phyloP scores from a whole-genome alignment of 2,113 vertebrate genomes.

The Cebus imitator region DNA sequence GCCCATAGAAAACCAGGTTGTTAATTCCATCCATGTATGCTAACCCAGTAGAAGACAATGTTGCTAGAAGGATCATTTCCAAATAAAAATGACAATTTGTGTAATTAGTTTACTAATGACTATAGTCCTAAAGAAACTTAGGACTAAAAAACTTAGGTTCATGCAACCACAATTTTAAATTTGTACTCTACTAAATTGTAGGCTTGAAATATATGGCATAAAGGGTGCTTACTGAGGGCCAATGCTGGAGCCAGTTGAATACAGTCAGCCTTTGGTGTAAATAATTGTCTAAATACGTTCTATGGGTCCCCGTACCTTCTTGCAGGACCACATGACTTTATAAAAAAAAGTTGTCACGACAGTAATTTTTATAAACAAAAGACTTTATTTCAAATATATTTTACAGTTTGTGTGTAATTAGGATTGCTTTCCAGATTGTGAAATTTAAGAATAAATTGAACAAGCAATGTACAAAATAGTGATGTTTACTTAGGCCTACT shows the following conservation, averaged over 20 bases:
- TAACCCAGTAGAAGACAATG: background rate
- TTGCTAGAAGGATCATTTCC: background rate
- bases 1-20: background rate
- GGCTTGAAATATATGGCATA: background rate
- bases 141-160: background rate
- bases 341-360: background rate
- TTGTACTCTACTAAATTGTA: background rate
- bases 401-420: constrained; percentile 62
- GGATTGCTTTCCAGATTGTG: constrained; percentile 61
- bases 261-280: background rate
- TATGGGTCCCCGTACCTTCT: background rate
- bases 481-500: background rate
- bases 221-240: background rate
- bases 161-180: background rate
- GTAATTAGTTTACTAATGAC: background rate
- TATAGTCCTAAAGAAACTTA: background rate
- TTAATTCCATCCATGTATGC: background rate
- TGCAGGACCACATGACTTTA: background rate
- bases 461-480: constrained; percentile 57
- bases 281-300: background rate
- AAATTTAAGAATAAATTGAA: constrained; percentile 66
- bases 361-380: constrained; percentile 62
- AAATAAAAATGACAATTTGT: constrained; percentile 13
- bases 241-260: background rate
- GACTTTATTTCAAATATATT: constrained; percentile 73